Base-by-base conservation (phyloP, 64 coral and sea anemone species). In the Montipora capricornis region DNA sequence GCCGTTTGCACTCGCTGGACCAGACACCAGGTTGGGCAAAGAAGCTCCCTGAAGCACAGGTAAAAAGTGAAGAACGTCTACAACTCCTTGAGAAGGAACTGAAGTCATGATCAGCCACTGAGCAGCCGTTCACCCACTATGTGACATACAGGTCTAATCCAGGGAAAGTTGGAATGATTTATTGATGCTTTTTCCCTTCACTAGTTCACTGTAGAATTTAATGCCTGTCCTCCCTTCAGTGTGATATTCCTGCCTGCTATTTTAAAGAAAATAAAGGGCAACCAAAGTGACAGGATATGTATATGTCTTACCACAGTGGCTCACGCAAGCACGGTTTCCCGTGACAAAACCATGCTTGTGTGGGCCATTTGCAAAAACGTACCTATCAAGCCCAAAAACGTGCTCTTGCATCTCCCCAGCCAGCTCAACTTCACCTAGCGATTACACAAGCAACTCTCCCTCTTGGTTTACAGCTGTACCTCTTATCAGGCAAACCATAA, bases 171-270 rank as follows among this genome's bases (percentile, higher is more conserved):
- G 85, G 70, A 37, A 37, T 37, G 0, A 37, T 37, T 37, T 7
- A 74, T 88, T 14, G 85, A 88, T 75, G 85, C 85, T 19, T 88
- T 88, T 75, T 73, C 85, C 11, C 26, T 88, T 49, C 14, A 88
- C 46, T 88, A 3, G 15, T 49, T 3, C 44, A 14, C 45, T 45
- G 12, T 50, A 0, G 73, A 87, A 48, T 87, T 70, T 11, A 53
- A 87, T 73, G 83, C 83, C 11, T 87, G 70, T 47, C 83, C 83
- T 20, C 64, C 83, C 5, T 87, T 87, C 16, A 87, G 83, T 87
- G 83, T 70, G 64, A 73, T 87, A 26, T 26, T n/a, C n/a, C n/a
- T n/a, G 9, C 15, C 61, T 4, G 55, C 83, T 12, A 6, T 69
- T 12, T 60, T 87, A 44, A 37, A 73, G 37, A 69, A 70, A 70